Conservation (phyloP, 2,113 vertebrate genomes). For the Podocnemis expansa region DNA sequence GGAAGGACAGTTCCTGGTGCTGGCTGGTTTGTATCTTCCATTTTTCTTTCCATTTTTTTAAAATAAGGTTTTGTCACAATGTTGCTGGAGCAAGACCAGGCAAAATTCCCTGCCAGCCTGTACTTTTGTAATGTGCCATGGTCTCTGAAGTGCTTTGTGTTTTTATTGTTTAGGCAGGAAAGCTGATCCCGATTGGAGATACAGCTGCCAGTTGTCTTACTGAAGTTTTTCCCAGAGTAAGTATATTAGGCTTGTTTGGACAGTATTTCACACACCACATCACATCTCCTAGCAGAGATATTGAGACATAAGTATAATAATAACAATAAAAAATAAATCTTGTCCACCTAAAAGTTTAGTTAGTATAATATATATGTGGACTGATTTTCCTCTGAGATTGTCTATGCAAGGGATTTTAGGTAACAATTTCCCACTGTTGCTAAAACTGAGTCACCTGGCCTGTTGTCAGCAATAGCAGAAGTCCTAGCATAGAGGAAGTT, state of each 20-base stretch:
- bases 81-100: rapidly evolving
- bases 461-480: background rate
- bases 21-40: background rate
- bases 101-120: background rate
- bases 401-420: too few species aligned
- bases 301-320: background rate
- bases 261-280: background rate
- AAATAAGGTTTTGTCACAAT: rapidly evolving
- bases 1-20: background rate
- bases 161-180: conserved; percentile 80
- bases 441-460: background rate
- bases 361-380: too few species aligned
- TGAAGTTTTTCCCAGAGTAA: conserved; percentile 78
- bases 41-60: background rate
- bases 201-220: conserved; percentile 73
- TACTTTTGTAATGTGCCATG: background rate
- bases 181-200: conserved; percentile 68
- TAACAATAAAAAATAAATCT: background rate
- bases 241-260: conserved; percentile 7
- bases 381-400: background rate
- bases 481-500: background rate
- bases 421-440: background rate
- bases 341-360: background rate
- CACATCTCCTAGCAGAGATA: background rate
- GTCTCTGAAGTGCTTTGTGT: background rate